A percentile compares a stretch with the other conserved stretches of the same genome.
phyloP scores from a whole-genome alignment of 2,113 vertebrate genomes.

The Dicerorhinus sumatrensis region DNA sequence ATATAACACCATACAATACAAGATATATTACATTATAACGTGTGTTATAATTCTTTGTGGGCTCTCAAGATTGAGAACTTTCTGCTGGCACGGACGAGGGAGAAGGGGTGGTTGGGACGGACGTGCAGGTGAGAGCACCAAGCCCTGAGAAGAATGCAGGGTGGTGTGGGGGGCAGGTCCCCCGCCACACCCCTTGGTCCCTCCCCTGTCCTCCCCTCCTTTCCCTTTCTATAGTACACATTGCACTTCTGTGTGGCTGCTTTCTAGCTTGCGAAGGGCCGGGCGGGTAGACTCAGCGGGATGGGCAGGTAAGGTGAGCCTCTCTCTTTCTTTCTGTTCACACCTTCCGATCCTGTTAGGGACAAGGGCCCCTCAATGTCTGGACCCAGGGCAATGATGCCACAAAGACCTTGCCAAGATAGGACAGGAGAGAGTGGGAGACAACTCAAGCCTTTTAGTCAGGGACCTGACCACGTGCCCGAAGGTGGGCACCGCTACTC shows the following conservation, averaged over 20 bases:
- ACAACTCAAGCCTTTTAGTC: background rate
- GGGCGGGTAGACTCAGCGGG: accelerated
- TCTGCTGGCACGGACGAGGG: background rate
- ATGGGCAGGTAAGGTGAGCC: background rate
- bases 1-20: too few relatives aligned
- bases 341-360: background rate
- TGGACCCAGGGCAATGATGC: background rate
- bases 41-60: background rate
- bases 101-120: background rate
- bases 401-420: background rate
- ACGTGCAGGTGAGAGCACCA: accelerated
- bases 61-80: background rate
- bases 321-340: accelerated
- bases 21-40: background rate
- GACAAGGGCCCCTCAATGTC: background rate
- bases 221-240: accelerated
- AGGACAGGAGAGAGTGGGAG: accelerated
- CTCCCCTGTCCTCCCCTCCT: accelerated
- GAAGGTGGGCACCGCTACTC: background rate
- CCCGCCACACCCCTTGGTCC: accelerated
- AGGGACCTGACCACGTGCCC: too few relatives aligned
- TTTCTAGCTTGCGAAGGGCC: background rate
- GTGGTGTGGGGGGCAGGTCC: background rate
- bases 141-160: background rate
- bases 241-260: background rate